Percentiles rank a stretch among this genome's conserved stretches.
These are phyloP conservation scores for Nycteola revayana DNA, from an alignment of 2,888 invertebrate genomes.

Conservation along the genomic window DNA sequence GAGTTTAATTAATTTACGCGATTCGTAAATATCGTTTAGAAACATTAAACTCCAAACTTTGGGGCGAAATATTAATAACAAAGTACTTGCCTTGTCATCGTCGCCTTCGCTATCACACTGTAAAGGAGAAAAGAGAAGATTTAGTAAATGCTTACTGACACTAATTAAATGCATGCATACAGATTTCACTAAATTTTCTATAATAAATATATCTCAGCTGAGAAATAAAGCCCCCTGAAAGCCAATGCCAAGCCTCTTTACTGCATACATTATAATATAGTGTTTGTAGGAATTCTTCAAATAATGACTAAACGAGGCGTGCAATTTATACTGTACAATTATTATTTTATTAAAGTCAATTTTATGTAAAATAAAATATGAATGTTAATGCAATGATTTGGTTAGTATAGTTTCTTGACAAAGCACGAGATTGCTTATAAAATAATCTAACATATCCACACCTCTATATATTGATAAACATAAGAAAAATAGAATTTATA, in stretches of 20 bases:
- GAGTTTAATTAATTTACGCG: constrained; percentile 69
- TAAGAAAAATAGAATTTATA: constrained; percentile 41
- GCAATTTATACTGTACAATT: constrained; percentile 28
- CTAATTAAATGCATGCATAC: no score
- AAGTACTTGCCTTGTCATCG: constrained; percentile 91
- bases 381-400: no score
- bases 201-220: constrained; percentile 9
- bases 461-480: no score
- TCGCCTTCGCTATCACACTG: constrained; percentile 97
- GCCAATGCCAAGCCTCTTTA: constrained; percentile 16
- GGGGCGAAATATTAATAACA: constrained; percentile 38
- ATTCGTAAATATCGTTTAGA: constrained; percentile 53
- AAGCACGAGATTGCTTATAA: no score
- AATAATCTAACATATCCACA: no score
- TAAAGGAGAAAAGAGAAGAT: constrained; percentile 74
- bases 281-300: constrained; percentile 11
- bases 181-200: no score
- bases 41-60: constrained; percentile 38
- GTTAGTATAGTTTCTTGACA: no score
- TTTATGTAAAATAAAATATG: no score
- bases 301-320: constrained; percentile 30
- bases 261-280: constrained; percentile 11
- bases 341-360: no score
- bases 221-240: constrained; percentile 17
- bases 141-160: no score